Base-by-base conservation (phyloP, 2,888 invertebrate species). In the Epinotia bilunana region DNA sequence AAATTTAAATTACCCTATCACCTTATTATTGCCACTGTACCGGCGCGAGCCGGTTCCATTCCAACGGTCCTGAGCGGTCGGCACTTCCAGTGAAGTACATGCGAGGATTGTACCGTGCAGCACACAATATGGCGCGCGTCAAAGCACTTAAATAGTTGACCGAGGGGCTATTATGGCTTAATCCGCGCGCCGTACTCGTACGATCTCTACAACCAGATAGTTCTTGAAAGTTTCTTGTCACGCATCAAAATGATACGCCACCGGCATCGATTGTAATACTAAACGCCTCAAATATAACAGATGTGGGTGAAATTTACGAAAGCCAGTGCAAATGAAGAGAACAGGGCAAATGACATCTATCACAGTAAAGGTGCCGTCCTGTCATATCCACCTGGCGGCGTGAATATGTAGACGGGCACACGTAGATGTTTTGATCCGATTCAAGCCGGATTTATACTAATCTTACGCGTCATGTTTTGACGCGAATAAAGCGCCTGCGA, bases 1-100 rank as follows among this genome's bases (percentile, higher is more conserved):
- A 73, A 62, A 73, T 69, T 62, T 72, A 75, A 55, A 67, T 67
- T 75, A 75, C 67, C 75, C 75, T 72, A 75, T 67, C 75, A 72
- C 75, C 75, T 61, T 67, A 67, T 72, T 75, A 75, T 75, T 71
- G 74, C 71, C 74, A 55, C 70, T 53, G 64, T 62, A 39, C 70
- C 60, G 23, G 46, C 33, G 18, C 1, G 62, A 28, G 39, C 61
- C 61, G 49, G 18, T 53, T 5, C 23, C 70, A 23, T 13, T 55
- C 68, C 57, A 9, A 58, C 57, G 68, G 67, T 57, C 39, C 67
- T 20, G 67, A 61, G 71, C 71, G 71, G 63, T 28, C 62, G 55
- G 16, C n/a, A 49, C 69, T 60, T 70, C 2, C 69, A 28, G 55
- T 39, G 57, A 23, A 63, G 33, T 16, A 57, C 12, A 3, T 43